phyloP scores from a whole-genome alignment of 2,797 vertebrate species.

The Apogon talboti region DNA sequence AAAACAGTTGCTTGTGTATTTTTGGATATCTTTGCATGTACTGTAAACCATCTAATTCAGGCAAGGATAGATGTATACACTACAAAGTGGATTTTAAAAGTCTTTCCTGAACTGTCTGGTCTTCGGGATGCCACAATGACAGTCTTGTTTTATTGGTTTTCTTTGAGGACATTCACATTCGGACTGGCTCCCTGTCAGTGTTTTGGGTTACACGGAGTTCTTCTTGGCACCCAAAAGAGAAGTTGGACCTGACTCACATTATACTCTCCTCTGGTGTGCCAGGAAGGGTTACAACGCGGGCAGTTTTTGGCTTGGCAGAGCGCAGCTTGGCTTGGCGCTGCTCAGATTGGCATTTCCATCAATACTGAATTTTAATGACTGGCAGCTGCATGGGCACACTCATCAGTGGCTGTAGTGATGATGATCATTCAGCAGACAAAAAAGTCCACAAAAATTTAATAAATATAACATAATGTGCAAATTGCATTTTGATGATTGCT shows the following conservation, averaged over 20 bases:
- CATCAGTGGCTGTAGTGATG: conserved; percentile 60
- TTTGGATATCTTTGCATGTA: conserved; percentile 65
- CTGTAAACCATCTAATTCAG: conserved; percentile 69
- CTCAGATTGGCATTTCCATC: conserved; percentile 71
- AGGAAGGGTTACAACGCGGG: conserved; percentile 74
- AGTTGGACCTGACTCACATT: conserved; percentile 75
- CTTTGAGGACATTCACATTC: conserved; percentile 81
- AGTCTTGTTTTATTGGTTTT: conserved; percentile 81
- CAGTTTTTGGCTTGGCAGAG: conserved; percentile 76
- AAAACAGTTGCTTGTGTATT: conserved; percentile 47
- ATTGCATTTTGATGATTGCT: not conserved
- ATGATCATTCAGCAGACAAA: conserved; percentile 37
- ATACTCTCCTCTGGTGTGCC: conserved; percentile 67
- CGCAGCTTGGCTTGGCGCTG: conserved; percentile 72
- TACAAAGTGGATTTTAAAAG: conserved; percentile 68
- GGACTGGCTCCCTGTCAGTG: conserved; percentile 76
- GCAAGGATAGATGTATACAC: conserved; percentile 51
- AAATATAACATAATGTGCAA: no score
- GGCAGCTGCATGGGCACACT: conserved; percentile 63
- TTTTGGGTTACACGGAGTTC: conserved; percentile 80
- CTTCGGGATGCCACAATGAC: conserved; percentile 78
- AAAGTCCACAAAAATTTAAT: conserved; percentile 9
- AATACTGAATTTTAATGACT: conserved; percentile 74
- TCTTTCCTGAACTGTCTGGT: conserved; percentile 62
- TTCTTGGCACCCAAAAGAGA: conserved; percentile 78